Evolutionary conservation across 2,797 vertebrate species (phyloP), one percentile per base, ranked within the genome.

Genomic region (Aplochiton taeniatus): DNA sequence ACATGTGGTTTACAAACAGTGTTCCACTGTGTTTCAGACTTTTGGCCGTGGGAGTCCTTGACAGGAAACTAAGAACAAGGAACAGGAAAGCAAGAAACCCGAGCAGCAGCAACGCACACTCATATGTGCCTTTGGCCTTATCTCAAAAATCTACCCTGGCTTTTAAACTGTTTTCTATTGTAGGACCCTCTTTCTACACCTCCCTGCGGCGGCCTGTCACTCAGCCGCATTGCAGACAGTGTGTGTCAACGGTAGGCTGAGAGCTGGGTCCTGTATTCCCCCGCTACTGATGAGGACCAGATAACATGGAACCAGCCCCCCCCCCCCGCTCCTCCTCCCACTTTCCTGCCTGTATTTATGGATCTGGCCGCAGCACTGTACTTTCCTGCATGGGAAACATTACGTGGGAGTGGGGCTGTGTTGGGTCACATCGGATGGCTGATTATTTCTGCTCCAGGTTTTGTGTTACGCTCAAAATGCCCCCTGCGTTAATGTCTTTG

Each of bases 81-180:
- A 54, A 54, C 16, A 54, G 59, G 17, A 17, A 11, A 58, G 9
- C 51, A 47, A 9, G 43, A 50, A 45, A 17, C 17, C 47, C 13
- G 61, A 45, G 12, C 63, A 44, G 65, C 42, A 68, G 4, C 42
- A 60, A 14, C 41, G 6, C 46, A 55, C 8, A 41, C 16, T 14
- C 8, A 42, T 52, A 63, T 62, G 54, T 57, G 50, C 47, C 54
- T 8, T 19, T 68, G 66, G 61, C 58, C 73, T 77, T 75, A 82
- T 83, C 78, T 53, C 65, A 73, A 79, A 79, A 61, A 82, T 85
- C 76, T 75, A 76, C 72, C 73, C 49, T 43, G 77, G 76, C 75
- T 81, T 74, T 77, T 82, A 73, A 73, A 73, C 71, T 79, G 72
- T 79, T 76, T 77, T 69, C 66, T 55, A 17, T 75, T 55, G 64